These are phyloP conservation scores for Scolanthus callimorphus DNA, from an alignment of 92 coral and sea anemone species.

Conservation along the genomic window DNA sequence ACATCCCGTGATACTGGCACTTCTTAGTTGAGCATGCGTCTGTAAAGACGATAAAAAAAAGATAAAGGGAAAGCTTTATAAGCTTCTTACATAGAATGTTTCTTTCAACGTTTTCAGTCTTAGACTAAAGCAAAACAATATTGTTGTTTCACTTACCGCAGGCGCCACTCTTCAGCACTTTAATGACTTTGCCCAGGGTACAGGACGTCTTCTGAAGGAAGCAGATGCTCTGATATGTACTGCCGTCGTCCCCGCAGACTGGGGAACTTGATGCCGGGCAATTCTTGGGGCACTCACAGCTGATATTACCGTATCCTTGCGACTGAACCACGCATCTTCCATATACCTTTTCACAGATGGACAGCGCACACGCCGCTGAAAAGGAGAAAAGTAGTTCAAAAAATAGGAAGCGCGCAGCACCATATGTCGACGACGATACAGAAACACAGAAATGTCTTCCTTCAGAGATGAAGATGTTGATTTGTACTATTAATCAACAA, in stretches of 20 bases:
- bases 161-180: conserved; percentile 39
- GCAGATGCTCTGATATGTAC: conserved; percentile 65
- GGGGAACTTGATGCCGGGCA: conserved; percentile 40
- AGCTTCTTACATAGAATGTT: too few species aligned
- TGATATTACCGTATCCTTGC: conserved; percentile 46
- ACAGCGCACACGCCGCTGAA: conserved; percentile 67
- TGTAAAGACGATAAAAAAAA: too few species aligned
- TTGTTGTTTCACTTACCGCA: too few species aligned
- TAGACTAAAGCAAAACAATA: too few species aligned
- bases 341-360: conserved; percentile 41
- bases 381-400: not conserved
- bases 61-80: too few species aligned
- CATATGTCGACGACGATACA: too few species aligned
- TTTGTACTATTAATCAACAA: too few species aligned
- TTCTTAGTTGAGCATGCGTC: conserved; percentile 74
- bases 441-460: too few species aligned
- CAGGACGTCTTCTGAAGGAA: conserved; percentile 59
- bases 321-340: conserved; percentile 46
- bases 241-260: conserved; percentile 74
- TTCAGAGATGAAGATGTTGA: too few species aligned
- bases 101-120: too few species aligned
- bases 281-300: conserved; percentile 54
- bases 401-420: too few species aligned
- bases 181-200: conserved; percentile 38
- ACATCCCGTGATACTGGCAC: conserved; percentile 60